A percentile compares a stretch with the other conserved stretches of the same genome.
Conservation (phyloP, 1,140 invertebrate species). For the Heliconius hermathena region DNA sequence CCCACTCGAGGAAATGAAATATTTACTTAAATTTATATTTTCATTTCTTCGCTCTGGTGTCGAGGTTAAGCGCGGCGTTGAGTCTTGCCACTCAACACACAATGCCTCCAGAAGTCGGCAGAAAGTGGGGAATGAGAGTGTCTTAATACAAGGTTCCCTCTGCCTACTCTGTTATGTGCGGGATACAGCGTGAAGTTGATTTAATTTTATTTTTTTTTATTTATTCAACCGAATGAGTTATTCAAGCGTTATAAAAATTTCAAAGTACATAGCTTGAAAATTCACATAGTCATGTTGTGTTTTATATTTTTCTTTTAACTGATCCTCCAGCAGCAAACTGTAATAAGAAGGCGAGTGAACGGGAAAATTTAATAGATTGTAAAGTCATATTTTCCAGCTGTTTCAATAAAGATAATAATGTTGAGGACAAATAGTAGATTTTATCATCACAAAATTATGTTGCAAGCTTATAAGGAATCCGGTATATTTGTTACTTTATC, state of each 20-base stretch:
- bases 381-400: constrained; percentile 33
- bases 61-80: no score
- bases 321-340: constrained; percentile 26
- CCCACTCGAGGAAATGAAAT: no score
- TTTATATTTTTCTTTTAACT: constrained; percentile 25
- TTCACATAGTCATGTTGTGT: neutral
- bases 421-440: constrained; percentile 18
- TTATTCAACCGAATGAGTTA: neutral
- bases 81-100: no score
- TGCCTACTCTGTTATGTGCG: no score
- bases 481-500: constrained; percentile 7
- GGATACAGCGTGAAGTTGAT: no score
- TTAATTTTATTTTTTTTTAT: no score
- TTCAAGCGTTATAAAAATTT: neutral
- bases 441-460: constrained; percentile 16
- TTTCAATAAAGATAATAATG: constrained; percentile 27
- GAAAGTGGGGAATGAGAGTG: no score
- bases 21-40: no score
- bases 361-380: constrained; percentile 35
- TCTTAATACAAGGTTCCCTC: no score
- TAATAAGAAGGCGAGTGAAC: constrained; percentile 29
- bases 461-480: constrained; percentile 13
- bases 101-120: no score
- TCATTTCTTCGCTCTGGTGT: no score
- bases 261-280: neutral